Percentiles rank a stretch among this genome's conserved stretches.
Conservation (phyloP, 1,140 invertebrate genomes). For the Samia ricini region DNA sequence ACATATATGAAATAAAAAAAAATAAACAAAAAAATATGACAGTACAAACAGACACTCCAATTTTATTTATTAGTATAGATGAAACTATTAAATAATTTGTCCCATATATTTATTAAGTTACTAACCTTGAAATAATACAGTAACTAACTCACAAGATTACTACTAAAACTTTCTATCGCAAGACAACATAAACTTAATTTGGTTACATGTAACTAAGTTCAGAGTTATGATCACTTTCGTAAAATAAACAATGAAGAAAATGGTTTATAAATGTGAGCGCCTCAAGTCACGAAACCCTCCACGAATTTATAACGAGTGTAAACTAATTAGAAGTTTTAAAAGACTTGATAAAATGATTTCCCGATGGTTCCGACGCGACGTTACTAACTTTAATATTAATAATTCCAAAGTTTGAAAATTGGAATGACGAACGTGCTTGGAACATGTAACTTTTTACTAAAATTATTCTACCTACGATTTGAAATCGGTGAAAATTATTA, state of each 20-base stretch:
- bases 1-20: too few relatives aligned
- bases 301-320: constrained; percentile 8
- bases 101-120: too few relatives aligned
- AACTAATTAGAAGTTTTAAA: constrained; percentile 6
- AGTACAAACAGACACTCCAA: too few relatives aligned
- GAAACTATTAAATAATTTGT: too few relatives aligned
- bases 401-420: background rate
- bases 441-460: background rate
- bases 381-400: background rate
- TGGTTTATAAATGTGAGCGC: background rate
- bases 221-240: background rate
- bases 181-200: background rate
- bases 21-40: too few relatives aligned
- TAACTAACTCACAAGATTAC: too few relatives aligned
- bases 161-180: background rate
- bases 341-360: background rate
- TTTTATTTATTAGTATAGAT: too few relatives aligned
- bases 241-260: background rate
- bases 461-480: too few relatives aligned
- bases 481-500: too few relatives aligned
- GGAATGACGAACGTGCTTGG: background rate
- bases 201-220: background rate
- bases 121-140: too few relatives aligned
- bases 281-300: background rate
- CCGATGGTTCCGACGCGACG: background rate